Evolutionary conservation across 2,113 vertebrate species (phyloP).

Genomic region (Apeltes quadracus): DNA sequence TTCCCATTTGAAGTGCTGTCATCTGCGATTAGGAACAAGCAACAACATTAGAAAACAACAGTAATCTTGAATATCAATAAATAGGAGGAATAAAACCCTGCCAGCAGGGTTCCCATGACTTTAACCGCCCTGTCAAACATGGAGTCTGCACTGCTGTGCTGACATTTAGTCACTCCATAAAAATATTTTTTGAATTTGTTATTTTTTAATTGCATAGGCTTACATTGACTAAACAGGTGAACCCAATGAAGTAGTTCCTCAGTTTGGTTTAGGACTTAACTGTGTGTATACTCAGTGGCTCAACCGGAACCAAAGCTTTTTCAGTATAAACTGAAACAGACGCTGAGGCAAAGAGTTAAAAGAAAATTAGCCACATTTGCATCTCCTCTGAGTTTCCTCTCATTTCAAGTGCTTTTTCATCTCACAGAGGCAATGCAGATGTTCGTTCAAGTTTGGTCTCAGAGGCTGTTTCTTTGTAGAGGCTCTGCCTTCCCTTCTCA

Average conservation of each 20-base stretch:
- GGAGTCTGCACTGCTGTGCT: conserved; percentile 27
- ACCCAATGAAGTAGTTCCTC: neutral
- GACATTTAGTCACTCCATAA: conserved; percentile 8
- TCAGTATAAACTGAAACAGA: conserved; percentile 15
- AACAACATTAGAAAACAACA: conserved; percentile 15
- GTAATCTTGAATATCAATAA: conserved; percentile 45
- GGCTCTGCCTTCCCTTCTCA: neutral
- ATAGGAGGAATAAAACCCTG: conserved; percentile 24
- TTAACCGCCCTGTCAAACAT: conserved; percentile 46
- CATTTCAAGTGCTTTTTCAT: conserved; percentile 11
- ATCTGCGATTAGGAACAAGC: conserved; percentile 7
- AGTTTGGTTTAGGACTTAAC: conserved; percentile 2
- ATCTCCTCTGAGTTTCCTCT: conserved; percentile 11
- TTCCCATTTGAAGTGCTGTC: conserved; percentile 29
- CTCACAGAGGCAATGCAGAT: conserved; percentile 23
- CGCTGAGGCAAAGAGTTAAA: conserved; percentile 10
- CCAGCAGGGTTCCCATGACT: conserved; percentile 24
- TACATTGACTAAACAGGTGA: neutral
- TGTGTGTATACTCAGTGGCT: neutral
- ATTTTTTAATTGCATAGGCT: no score
- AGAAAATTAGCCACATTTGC: conserved; percentile 13
- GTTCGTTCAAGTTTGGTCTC: conserved; percentile 17
- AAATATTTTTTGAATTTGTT: conserved; percentile 1
- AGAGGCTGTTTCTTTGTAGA: conserved; percentile 25
- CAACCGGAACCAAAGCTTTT: neutral